These are phyloP conservation scores for Stramonita haemastoma DNA, from an alignment of 2,888 invertebrate genomes.

Conservation along the genomic window DNA sequence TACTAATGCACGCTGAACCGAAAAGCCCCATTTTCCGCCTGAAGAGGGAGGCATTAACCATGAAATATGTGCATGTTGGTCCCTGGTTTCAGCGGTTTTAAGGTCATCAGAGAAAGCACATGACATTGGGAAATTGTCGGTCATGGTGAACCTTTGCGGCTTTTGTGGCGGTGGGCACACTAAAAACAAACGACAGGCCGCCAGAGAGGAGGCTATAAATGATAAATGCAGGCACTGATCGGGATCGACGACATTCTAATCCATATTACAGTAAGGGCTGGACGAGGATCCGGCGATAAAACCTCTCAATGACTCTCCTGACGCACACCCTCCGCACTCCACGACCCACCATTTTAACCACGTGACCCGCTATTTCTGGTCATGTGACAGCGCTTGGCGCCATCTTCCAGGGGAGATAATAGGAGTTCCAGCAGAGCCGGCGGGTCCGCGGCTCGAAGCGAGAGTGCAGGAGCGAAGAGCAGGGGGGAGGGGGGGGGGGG, in stretches of 20 bases:
- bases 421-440: constrained; percentile 28
- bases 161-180: neutral
- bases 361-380: constrained; percentile 36
- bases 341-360: constrained; percentile 23
- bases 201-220: constrained; percentile 1
- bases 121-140: constrained; percentile 12
- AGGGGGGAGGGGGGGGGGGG: neutral
- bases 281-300: neutral
- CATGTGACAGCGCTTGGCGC: constrained; percentile 35
- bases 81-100: constrained; percentile 27
- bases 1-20: neutral
- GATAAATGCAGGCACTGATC: constrained; percentile 18
- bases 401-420: constrained; percentile 40
- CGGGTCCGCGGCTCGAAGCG: neutral
- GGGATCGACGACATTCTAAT: constrained; percentile 19
- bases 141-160: neutral
- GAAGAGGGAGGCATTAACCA: neutral
- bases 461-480: neutral
- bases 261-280: constrained; percentile 11
- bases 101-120: neutral
- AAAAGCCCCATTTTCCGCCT: neutral
- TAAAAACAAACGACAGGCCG: constrained; percentile 21
- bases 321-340: constrained; percentile 26
- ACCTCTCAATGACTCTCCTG: constrained; percentile 10
- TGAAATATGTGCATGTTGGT: constrained; percentile 12